Conservation (phyloP, 2,113 vertebrate species). For the Tympanuchus pallidicinctus region DNA sequence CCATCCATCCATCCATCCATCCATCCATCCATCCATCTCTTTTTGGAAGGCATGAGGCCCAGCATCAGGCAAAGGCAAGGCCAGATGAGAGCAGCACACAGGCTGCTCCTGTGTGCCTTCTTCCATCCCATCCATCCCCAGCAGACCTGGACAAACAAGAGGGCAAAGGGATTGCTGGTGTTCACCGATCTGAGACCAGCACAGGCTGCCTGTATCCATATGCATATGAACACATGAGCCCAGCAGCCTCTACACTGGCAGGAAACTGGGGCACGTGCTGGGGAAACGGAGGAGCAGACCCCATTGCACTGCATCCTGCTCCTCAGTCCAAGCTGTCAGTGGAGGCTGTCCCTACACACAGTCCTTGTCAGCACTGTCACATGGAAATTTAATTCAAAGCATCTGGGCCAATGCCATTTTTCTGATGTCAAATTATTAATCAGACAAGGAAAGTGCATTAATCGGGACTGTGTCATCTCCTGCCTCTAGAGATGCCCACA, state of each 20-base stretch:
- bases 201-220: neutral
- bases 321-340: too few relatives aligned
- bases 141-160: neutral
- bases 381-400: neutral
- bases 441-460: conserved; percentile 48
- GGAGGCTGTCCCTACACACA: accelerated
- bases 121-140: neutral
- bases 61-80: neutral
- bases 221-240: neutral
- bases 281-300: too few relatives aligned
- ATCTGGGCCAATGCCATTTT: conserved; percentile 11
- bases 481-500: neutral
- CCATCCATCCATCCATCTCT: too few relatives aligned
- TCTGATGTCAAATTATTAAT: conserved; percentile 28
- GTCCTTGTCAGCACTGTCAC: neutral
- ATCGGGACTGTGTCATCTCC: neutral
- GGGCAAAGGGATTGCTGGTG: too few relatives aligned
- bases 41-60: neutral
- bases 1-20: too few relatives aligned
- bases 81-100: neutral
- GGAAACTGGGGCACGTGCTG: neutral
- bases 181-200: neutral
- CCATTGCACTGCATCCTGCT: neutral
- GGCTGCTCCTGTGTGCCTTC: neutral
- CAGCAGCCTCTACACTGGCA: neutral